Percentiles rank a stretch among this genome's conserved stretches.
phyloP scores from a whole-genome alignment of 2,797 vertebrate species.

The Coregonus suidteri region DNA sequence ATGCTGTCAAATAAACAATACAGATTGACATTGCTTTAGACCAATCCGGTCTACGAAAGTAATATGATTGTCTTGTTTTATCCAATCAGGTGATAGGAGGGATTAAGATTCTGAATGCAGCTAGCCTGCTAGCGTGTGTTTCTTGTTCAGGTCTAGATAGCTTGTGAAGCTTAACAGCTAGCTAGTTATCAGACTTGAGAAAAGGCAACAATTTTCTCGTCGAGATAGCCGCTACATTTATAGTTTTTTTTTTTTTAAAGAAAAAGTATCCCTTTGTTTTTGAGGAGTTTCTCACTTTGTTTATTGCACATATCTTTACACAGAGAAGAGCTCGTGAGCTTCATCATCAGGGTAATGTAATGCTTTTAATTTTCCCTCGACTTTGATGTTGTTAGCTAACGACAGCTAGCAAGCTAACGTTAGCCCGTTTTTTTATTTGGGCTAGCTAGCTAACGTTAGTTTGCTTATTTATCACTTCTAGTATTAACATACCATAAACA shows the following conservation, averaged over 20 bases:
- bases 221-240: slow-evolving; percentile 44
- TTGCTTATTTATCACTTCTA: neutral
- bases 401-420: too few species aligned
- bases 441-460: slow-evolving; percentile 19
- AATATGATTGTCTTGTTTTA: neutral
- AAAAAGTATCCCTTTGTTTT: neutral
- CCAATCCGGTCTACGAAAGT: slow-evolving; percentile 22
- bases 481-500: neutral
- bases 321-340: slow-evolving; percentile 32
- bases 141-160: slow-evolving; percentile 62
- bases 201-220: slow-evolving; percentile 52
- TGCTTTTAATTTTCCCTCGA: slow-evolving; percentile 39
- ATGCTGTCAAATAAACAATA: slow-evolving; percentile 48
- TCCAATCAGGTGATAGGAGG: slow-evolving; percentile 63
- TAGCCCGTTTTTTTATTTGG: slow-evolving; percentile 1
- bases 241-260: slow-evolving; percentile 10
- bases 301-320: slow-evolving; percentile 6
- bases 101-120: slow-evolving; percentile 39
- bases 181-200: slow-evolving; percentile 62
- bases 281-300: slow-evolving; percentile 10
- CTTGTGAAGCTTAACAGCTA: slow-evolving; percentile 46
- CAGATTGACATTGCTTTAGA: slow-evolving; percentile 26
- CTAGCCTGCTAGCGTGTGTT: slow-evolving; percentile 46
- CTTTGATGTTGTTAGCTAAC: slow-evolving; percentile 61
- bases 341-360: slow-evolving; percentile 55